Evolutionary conservation across 2,797 vertebrate species (phyloP).

Genomic region (Rhabdomys pumilio): DNA sequence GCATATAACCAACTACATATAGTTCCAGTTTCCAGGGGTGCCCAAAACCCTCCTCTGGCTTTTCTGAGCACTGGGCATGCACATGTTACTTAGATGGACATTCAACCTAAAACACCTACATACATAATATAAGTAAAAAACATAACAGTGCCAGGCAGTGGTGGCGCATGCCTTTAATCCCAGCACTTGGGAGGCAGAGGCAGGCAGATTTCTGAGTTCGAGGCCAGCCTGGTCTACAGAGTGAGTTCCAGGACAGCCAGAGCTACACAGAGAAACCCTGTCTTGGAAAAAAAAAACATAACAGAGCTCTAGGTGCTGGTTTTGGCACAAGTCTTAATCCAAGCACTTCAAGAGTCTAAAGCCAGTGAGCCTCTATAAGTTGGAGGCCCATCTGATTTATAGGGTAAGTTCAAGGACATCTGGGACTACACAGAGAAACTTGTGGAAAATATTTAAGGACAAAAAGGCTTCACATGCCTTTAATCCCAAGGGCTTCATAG

Average conservation of each 20-base stretch:
- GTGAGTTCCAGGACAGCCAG: too few species aligned
- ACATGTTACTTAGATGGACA: background rate
- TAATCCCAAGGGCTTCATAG: too few species aligned
- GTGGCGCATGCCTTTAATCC: too few species aligned
- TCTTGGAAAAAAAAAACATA: too few species aligned
- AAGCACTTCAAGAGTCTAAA: too few species aligned
- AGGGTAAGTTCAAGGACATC: background rate
- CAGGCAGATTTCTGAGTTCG: too few species aligned
- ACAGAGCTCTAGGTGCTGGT: background rate
- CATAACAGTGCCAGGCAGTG: too few species aligned
- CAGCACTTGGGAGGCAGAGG: too few species aligned
- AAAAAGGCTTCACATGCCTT: background rate
- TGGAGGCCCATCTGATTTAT: background rate
- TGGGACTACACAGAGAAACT: too few species aligned
- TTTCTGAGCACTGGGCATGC: background rate
- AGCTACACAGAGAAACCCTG: too few species aligned
- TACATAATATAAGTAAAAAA: background rate
- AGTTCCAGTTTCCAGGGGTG: background rate
- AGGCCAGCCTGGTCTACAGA: too few species aligned
- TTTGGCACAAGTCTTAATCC: background rate
- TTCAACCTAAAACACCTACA: background rate
- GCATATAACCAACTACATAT: background rate
- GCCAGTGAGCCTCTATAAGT: background rate
- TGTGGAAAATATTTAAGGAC: background rate
- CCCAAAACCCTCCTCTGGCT: background rate